Conservation (phyloP, 2,113 vertebrate species). For the Mus musculus region DNA sequence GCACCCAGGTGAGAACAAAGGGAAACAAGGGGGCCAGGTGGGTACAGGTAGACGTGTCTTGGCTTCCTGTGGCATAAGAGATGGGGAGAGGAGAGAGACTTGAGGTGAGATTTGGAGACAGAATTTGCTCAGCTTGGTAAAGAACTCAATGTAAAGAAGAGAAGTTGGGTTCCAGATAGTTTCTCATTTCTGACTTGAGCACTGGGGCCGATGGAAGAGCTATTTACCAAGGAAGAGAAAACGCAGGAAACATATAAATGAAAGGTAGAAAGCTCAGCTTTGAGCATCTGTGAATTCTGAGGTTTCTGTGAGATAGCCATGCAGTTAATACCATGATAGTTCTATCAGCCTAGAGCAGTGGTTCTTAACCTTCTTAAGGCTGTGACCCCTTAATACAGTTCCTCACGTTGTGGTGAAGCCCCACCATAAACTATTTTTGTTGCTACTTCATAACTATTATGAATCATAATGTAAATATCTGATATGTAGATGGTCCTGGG, state of each 20-base stretch:
- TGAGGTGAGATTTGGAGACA: neutral
- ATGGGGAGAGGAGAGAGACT: neutral
- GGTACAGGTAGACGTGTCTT: neutral
- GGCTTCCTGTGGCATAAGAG: neutral
- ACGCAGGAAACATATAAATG: neutral
- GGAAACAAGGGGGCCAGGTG: neutral
- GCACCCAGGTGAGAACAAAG: neutral
- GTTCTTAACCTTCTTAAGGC: neutral
- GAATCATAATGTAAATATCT: neutral
- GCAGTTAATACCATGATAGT: neutral
- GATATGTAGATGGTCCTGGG: neutral
- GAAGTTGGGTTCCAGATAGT: fast-evolving
- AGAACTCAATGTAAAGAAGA: neutral
- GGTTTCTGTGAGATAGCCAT: neutral
- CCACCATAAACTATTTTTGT: neutral
- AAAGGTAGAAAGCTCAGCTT: neutral
- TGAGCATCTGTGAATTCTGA: neutral
- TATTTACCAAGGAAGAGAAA: neutral
- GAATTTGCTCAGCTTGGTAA: neutral
- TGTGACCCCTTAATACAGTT: neutral
- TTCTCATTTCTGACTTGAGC: neutral
- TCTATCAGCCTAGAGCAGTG: neutral
- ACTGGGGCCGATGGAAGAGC: neutral
- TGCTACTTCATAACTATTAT: neutral
- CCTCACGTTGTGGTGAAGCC: neutral